Base-by-base conservation (phyloP, 2,888 invertebrate species). In the Ophonus ardosiacus region DNA sequence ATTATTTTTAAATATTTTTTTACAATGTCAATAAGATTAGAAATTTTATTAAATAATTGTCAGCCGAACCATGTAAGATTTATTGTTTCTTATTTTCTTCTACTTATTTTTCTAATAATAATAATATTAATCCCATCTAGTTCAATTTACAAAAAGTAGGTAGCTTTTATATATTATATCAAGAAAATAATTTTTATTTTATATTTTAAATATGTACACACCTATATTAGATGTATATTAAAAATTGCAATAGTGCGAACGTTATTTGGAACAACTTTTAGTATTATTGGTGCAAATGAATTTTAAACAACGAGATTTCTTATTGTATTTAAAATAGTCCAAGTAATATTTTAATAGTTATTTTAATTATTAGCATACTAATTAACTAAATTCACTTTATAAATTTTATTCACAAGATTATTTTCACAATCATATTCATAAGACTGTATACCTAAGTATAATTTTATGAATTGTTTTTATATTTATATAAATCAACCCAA, bases 361-460 rank as follows among this genome's bases (percentile, higher is more conserved):
- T 18, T 63, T 63, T 21, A 51, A 51, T 51, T 63, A 63, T 24
- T 21, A 24, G 13, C 63, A 68, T 38, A 38, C 18, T 21, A 38
- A 68, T 68, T 68, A 68, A 68, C 68, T n/a, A 68, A 68, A 68
- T 68, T 68, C 68, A 68, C 68, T 68, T 68, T 68, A 68, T 68
- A n/a, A 13, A 13, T 63, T 68, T n/a, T 68, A 65, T 38, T 38
- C 15, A 7, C 15, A 0, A 4, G 1, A 38, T 15, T 31, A 15
- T 21, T n/a, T n/a, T 0, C 13, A 21, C 63, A 63, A 7, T 68
- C 38, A 68, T 68, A 68, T 68, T 68, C 68, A 68, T 68, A 38
- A 68, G 68, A 68, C 38, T 63, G 43, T 51, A 10, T 51, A 10
- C 43, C 43, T 51, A 51, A 10, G 43, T 51, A 13, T 51, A 51